Percentiles rank a stretch among this genome's conserved stretches.
Conservation (phyloP, 1,140 invertebrate species). For the Meloidogyne chitwoodi region DNA sequence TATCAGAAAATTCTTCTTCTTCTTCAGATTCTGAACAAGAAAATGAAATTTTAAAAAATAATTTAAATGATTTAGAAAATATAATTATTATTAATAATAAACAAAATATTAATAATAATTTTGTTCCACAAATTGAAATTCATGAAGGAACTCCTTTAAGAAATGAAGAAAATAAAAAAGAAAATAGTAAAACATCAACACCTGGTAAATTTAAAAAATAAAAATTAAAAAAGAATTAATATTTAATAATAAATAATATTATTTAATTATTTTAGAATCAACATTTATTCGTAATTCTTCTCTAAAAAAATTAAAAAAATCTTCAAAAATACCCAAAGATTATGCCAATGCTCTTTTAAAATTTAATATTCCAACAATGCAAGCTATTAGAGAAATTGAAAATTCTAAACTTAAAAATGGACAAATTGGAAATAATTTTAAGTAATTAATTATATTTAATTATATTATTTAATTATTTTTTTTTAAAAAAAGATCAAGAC, state of each 20-base stretch:
- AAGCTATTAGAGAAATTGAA: slow-evolving; percentile 46
- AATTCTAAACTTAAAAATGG: slow-evolving; percentile 42
- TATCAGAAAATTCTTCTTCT: slow-evolving; percentile 23
- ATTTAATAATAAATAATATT: too few species aligned
- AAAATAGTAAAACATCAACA: neutral
- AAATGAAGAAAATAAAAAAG: neutral
- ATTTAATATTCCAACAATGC: slow-evolving; percentile 34
- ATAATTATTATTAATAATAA: neutral
- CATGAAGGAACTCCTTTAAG: slow-evolving; percentile 22
- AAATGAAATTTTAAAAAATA: slow-evolving; percentile 21
- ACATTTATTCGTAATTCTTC: too few species aligned
- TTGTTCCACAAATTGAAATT: slow-evolving; percentile 18
- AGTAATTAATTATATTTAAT: slow-evolving; percentile 7
- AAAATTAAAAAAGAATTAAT: too few species aligned
- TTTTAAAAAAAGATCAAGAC: slow-evolving; percentile 13
- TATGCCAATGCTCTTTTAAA: slow-evolving; percentile 23
- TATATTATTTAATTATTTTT: slow-evolving; percentile 12
- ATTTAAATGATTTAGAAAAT: neutral
- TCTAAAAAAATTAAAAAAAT: slow-evolving; percentile 2
- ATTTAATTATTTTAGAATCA: too few species aligned
- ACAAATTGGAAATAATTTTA: slow-evolving; percentile 33
- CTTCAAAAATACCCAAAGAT: slow-evolving; percentile 14
- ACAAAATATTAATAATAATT: neutral
- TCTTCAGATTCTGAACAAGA: slow-evolving; percentile 23
- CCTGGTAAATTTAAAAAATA: neutral